Evolutionary conservation across 2,888 invertebrate species (phyloP), one percentile per base, ranked within the genome.

Genomic region (Mamestra brassicae): DNA sequence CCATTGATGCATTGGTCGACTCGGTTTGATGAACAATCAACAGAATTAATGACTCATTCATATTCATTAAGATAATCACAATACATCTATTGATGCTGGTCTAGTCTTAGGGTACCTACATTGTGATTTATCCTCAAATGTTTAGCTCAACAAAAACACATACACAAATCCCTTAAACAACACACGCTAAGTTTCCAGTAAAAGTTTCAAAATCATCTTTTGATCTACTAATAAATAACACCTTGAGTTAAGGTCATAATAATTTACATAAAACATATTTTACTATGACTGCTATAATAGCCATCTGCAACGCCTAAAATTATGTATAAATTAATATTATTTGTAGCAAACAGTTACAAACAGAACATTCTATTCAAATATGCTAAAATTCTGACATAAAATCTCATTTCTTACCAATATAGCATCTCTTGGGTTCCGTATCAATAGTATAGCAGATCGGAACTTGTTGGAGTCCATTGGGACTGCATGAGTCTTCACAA

Each of bases 401-500:
- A 60, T 1, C 5, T 36, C 1, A 13, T 36, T 72, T 77, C 91
- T 92, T 79, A 97, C 96, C 92, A 98, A 96, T 74, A 98, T 97
- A 8, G 98, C 98, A 89, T 97, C 97, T 83, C 97, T 97, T 0
- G 98, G 98, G 81, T 97, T 97, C 58, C 98, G 95, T 58, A 98
- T 97, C 66, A 98, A 94, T 47, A 98, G 93, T 69, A 98, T 97
- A 1, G 98, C 98, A 73, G 97, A 97, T 72, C 97, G 93, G 89
- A 98, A 98, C 62, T 97, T 97, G 68, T 94, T 92, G 0, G 95
- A 94, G 6, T 95, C 95, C 0, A 97, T 95, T 7, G 98, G 98
- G 93, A 97, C 97, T 90, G 98, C 98, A 92, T 98, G 98, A 0
- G 98, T 98, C 93, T 98, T 98, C 47, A 98, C 98, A 17, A 98